Conservation (phyloP, 2,797 vertebrate genomes). For the Melanotaenia pygmaea region DNA sequence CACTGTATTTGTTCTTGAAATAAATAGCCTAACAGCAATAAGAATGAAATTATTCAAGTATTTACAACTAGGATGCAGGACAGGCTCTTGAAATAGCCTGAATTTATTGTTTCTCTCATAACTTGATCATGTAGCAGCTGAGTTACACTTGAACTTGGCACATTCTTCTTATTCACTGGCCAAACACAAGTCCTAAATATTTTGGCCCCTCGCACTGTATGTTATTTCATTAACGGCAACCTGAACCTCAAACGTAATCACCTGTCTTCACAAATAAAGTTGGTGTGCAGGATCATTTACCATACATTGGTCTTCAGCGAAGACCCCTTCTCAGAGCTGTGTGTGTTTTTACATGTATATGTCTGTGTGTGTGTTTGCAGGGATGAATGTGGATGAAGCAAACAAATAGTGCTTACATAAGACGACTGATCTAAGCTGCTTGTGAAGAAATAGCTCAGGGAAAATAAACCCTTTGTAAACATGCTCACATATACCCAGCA, state of each 20-base stretch:
- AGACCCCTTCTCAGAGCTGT: constrained; percentile 49
- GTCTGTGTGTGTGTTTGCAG: neutral
- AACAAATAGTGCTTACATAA: constrained; percentile 45
- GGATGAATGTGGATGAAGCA: constrained; percentile 17
- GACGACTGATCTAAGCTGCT: constrained; percentile 45
- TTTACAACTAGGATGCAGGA: neutral
- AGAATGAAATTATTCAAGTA: neutral
- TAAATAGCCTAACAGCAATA: neutral
- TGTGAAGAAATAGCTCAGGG: constrained; percentile 45
- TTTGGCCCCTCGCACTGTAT: constrained; percentile 43
- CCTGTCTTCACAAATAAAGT: constrained; percentile 62
- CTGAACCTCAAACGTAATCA: constrained; percentile 45
- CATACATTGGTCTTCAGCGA: constrained; percentile 68
- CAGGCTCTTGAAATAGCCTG: constrained; percentile 15
- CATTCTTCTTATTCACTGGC: constrained; percentile 24
- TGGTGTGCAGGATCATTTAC: constrained; percentile 57
- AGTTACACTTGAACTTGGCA: constrained; percentile 13
- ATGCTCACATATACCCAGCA: neutral
- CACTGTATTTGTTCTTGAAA: neutral
- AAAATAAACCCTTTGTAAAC: constrained; percentile 49
- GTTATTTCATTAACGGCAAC: constrained; percentile 47
- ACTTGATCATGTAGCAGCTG: constrained; percentile 19
- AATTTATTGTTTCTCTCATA: neutral
- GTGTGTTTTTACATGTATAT: neutral
- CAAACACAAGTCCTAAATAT: constrained; percentile 42